Base-by-base conservation (phyloP, 1,140 invertebrate genomes). In the Plectrocnemia conspersa region DNA sequence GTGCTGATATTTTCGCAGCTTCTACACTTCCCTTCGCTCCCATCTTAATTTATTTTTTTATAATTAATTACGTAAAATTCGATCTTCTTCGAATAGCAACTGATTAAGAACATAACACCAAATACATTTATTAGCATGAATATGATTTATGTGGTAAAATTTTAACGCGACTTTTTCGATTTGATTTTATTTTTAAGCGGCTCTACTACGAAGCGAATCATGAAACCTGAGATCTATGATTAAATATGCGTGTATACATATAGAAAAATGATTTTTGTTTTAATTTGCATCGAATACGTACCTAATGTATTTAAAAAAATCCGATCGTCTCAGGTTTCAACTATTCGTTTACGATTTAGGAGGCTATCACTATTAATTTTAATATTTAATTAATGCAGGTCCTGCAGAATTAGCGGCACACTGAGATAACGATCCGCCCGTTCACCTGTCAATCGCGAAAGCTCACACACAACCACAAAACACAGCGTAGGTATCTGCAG, bases 11-110 rank as follows among this genome's bases (percentile, higher is more conserved):
- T 79, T 83, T 83, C 70, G 81, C 81, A 66, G 79, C 79, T 72
- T 84, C 82, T 66, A 83, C 82, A 76, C 82, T 84, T 68, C 82
- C 80, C 78, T 84, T 84, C 68, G 81, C 82, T 76, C 82, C 82
- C 82, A 84, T 81, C 69, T 50, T 25, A 23, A 33, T 33, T 47
- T 50, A 38, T 32, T 23, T 38, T 24, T 24, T 16, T 42, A 35
- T 15, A 24, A 24, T 15, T 24, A 16, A 52, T 19, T 32, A n/a
- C 21, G 11, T 5, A n/a, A n/a, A 18, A 49, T 35, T 25, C 49
- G 42, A 23, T 52, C 25, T 38, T 40, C 13, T n/a, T 16, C 2
- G 35, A 52, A 16, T 9, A 32, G 27, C 27, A n/a, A n/a, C n/a
- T n/a, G n/a, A n/a, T n/a, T n/a, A n/a, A n/a, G n/a, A n/a, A n/a